Base-by-base conservation (phyloP, 2,888 invertebrate genomes). In the Bellardia pandia region DNA sequence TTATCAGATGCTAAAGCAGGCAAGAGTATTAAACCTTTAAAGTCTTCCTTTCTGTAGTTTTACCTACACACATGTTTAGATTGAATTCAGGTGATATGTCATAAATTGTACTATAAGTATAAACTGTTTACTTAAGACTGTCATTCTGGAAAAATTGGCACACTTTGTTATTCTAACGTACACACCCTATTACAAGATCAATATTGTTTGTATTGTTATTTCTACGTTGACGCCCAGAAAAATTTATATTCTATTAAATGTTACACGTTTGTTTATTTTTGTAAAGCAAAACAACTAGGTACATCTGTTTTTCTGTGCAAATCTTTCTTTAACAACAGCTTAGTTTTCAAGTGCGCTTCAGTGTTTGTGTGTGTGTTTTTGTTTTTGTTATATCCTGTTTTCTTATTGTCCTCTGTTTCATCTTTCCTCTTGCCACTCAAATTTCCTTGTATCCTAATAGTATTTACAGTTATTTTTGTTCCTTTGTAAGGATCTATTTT, bases 101-200 rank as follows among this genome's bases (percentile, higher is more conserved):
- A 58, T 16, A 60, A 23, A 13, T 13, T 13, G 11, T 13, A 23
- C 13, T 58, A 37, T 8, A 51, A 33, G 13, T 51, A 45, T 13
- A 14, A 58, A 78, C 30, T 16, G 48, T 14, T 76, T 64, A 37
- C 3, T 9, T 6, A 16, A 9, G 13, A 16, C n/a, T 51, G 42
- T 62, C 51, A 79, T 23, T 60, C 53, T 37, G 13, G 23, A 60
- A 79, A 71, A 79, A 86, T 86, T 86, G 86, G 86, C 86, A 86
- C 86, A 79, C 86, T 86, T 86, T 79, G 53, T 56, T 60, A 5
- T 60, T 48, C 37, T 62, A 45, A 48, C 14, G 56, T 76, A 79
- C 79, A 83, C 83, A 83, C 83, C 76, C 76, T 76, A 30, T 77
- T 42, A 58, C 64, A 40, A 71, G 66, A 82, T 86, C 72, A 64